These are phyloP conservation scores for Wasmannia auropunctata DNA, from an alignment of 1,140 invertebrate genomes.

Conservation along the genomic window DNA sequence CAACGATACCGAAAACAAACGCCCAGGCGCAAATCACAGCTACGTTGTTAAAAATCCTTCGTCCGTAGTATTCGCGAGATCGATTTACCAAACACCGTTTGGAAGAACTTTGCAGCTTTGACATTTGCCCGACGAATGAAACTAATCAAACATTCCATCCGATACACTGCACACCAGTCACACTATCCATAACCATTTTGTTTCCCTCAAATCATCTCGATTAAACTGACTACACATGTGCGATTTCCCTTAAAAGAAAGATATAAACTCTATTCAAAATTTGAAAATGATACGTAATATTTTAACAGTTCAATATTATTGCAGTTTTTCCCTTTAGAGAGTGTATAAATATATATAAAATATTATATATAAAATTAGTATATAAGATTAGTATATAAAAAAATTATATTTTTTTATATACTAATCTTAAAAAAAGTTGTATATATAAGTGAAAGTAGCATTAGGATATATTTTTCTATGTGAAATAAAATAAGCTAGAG, in stretches of 20 bases:
- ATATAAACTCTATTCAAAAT: background rate
- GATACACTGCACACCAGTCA: conserved; percentile 16
- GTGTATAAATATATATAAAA: background rate
- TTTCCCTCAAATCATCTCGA: conserved; percentile 15
- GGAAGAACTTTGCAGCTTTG: conserved; percentile 40
- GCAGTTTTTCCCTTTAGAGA: background rate
- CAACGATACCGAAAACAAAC: conserved; percentile 48
- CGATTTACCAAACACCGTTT: conserved; percentile 43
- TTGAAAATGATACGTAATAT: background rate
- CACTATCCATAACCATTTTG: conserved; percentile 41
- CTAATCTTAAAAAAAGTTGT: background rate
- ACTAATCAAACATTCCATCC: conserved; percentile 54
- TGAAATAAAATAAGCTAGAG: background rate
- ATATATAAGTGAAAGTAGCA: background rate
- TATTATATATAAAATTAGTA: no score
- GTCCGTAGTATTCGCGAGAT: conserved; percentile 21
- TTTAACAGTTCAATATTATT: background rate
- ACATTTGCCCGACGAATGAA: conserved; percentile 49
- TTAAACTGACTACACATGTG: background rate
- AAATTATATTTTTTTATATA: background rate
- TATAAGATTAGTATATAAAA: no score
- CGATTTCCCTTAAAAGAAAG: background rate
- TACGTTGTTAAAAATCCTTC: conserved; percentile 51
- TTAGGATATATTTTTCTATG: background rate
- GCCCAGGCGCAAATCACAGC: conserved; percentile 12